Conservation (phyloP, 2,797 vertebrate species). For the Adrianichthys oophorus region DNA sequence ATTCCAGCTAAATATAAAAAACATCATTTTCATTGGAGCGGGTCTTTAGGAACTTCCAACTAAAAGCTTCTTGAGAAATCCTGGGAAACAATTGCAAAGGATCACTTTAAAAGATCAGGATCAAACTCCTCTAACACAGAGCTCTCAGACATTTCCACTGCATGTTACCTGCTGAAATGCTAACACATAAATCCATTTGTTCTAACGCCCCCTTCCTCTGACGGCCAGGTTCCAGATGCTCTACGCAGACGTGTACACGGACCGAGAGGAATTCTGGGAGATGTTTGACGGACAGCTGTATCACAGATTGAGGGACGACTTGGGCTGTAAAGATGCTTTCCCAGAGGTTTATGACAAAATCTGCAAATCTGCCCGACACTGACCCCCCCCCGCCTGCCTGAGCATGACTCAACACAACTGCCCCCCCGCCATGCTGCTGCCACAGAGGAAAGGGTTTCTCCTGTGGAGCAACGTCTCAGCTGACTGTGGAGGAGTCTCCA, state of each 20-base stretch:
- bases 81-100: too few species aligned
- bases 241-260: constrained; percentile 98
- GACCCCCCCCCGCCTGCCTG: constrained; percentile 41
- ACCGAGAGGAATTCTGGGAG: constrained; percentile 94
- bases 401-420: neutral
- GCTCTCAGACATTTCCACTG: too few species aligned
- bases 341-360: constrained; percentile 98
- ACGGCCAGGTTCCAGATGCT: constrained; percentile 94
- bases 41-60: too few species aligned
- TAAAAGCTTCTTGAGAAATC: too few species aligned
- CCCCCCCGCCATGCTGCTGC: neutral
- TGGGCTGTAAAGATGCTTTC: constrained; percentile 90
- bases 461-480: neutral
- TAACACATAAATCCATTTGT: neutral
- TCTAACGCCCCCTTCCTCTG: neutral
- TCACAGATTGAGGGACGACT: constrained; percentile 87
- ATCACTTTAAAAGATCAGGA: too few species aligned
- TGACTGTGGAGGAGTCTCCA: neutral
- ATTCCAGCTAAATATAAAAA: too few species aligned
- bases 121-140: too few species aligned
- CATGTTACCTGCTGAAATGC: too few species aligned
- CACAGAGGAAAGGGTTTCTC: neutral
- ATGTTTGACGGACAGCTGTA: constrained; percentile 96
- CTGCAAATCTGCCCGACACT: constrained; percentile 96
- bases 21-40: too few species aligned